Conservation (phyloP, 2,797 vertebrate species). For the Rhyacichthys aspro region DNA sequence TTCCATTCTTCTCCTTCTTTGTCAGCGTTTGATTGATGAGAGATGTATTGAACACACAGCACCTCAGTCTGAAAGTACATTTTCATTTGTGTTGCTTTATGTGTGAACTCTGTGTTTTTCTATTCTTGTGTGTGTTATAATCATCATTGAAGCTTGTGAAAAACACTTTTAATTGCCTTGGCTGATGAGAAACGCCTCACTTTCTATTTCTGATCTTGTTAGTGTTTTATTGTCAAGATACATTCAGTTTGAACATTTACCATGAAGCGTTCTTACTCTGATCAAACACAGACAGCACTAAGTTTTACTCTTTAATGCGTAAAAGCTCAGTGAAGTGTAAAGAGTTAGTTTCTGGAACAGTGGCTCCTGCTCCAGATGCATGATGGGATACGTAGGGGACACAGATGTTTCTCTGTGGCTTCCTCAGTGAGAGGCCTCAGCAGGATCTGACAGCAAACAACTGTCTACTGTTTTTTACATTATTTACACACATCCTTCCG, state of each 20-base stretch:
- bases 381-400: not conserved
- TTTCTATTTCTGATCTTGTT: constrained; percentile 4
- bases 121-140: not conserved
- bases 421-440: constrained; percentile 36
- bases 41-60: no score
- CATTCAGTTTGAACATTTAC: not conserved
- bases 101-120: not conserved
- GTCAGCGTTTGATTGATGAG: no score
- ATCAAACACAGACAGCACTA: not conserved
- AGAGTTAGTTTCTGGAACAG: not conserved
- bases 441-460: constrained; percentile 55
- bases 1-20: no score
- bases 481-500: constrained; percentile 15
- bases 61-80: no score
- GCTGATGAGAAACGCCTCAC: not conserved
- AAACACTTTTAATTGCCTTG: constrained; percentile 4
- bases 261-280: not conserved
- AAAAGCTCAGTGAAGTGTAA: not conserved
- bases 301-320: not conserved
- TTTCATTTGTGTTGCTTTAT: not conserved
- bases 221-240: not conserved
- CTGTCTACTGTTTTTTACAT: constrained; percentile 49
- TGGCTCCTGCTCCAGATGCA: not conserved
- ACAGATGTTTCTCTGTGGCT: constrained; percentile 34
- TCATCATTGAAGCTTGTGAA: not conserved